These are phyloP conservation scores for Steinernema scapterisci DNA, from an alignment of 2,888 invertebrate genomes.

Conservation along the genomic window DNA sequence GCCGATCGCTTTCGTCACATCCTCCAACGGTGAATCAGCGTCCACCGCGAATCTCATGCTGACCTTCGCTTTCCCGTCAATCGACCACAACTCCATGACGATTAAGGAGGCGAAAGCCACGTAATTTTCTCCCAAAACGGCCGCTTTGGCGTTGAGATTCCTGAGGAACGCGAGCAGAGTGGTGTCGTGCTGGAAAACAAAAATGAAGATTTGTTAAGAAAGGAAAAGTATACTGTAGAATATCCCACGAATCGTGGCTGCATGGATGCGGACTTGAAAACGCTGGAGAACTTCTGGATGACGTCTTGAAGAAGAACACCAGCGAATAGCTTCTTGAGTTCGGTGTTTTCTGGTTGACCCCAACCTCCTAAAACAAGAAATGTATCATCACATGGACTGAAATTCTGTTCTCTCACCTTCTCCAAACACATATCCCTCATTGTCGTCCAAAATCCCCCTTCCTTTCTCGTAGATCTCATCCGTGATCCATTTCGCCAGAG, in stretches of 20 bases:
- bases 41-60: background rate
- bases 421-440: background rate
- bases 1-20: background rate
- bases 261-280: too few species aligned
- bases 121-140: background rate
- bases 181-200: constrained; percentile 33
- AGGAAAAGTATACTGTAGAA: too few species aligned
- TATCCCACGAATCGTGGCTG: too few species aligned
- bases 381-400: too few species aligned
- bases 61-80: background rate
- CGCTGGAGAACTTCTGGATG: background rate
- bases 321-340: constrained; percentile 8
- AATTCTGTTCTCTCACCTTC: too few species aligned
- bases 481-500: background rate
- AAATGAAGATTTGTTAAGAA: background rate
- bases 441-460: background rate
- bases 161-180: constrained; percentile 28
- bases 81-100: background rate
- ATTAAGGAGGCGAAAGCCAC: background rate
- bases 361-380: background rate
- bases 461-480: background rate
- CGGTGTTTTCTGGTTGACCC: background rate
- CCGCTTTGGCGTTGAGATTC: constrained; percentile 26
- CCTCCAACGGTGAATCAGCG: background rate
- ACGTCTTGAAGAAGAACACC: constrained; percentile 31